Conservation (phyloP, 2,888 invertebrate genomes). For the Noctuana brunneofusca region DNA sequence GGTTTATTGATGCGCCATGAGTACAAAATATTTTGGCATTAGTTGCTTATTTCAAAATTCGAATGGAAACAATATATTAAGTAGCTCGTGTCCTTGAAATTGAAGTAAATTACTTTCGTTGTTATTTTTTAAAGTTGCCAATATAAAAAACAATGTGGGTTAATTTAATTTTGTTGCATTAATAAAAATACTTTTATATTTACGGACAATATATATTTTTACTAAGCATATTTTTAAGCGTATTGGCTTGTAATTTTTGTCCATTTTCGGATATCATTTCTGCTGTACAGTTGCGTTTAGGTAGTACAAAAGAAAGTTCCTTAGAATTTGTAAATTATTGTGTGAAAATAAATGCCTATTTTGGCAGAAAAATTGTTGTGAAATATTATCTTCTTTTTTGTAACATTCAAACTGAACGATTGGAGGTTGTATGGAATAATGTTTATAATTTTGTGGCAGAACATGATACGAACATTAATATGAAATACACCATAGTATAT, state of each 20-base stretch:
- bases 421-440: neutral
- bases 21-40: neutral
- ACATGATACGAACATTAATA: no score
- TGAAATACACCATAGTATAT: no score
- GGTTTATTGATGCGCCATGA: neutral
- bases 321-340: slow-evolving; percentile 17
- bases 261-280: slow-evolving; percentile 9
- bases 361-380: slow-evolving; percentile 28
- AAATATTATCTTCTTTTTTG: slow-evolving; percentile 15
- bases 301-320: slow-evolving; percentile 34
- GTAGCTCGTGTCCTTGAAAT: no score
- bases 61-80: no score
- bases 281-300: slow-evolving; percentile 28
- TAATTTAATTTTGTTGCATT: no score
- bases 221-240: neutral
- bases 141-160: no score
- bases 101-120: no score
- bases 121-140: no score
- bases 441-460: neutral
- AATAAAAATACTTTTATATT: neutral
- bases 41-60: neutral
- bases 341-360: slow-evolving; percentile 13
- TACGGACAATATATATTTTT: neutral
- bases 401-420: slow-evolving; percentile 6
- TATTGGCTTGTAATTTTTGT: slow-evolving; percentile 6